phyloP scores from a whole-genome alignment of 2,113 vertebrate genomes.

The Eudyptes chrysolophus region DNA sequence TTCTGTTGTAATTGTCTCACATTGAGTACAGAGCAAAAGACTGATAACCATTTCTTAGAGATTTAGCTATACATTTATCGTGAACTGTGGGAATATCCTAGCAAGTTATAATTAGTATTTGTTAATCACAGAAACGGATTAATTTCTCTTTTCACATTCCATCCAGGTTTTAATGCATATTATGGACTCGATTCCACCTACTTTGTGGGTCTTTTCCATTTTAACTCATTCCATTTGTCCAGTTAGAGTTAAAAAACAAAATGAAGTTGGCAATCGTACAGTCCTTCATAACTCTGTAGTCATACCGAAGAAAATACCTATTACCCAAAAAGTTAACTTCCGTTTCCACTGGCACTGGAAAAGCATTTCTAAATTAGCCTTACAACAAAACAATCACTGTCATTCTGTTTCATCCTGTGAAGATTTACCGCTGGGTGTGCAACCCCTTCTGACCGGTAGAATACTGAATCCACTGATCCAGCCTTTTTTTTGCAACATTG shows the following conservation, averaged over 20 bases:
- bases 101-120: not conserved
- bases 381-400: not conserved
- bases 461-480: not conserved
- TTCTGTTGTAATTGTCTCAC: not conserved
- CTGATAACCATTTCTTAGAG: not conserved
- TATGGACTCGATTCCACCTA: not conserved
- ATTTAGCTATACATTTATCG: not conserved
- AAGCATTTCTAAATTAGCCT: not conserved
- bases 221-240: not conserved
- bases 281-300: not conserved
- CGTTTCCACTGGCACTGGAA: not conserved
- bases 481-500: not conserved
- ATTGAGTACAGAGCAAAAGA: not conserved
- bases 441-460: fast-evolving
- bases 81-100: not conserved
- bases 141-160: not conserved
- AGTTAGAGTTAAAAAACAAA: not conserved
- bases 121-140: not conserved
- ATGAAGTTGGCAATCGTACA: not conserved
- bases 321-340: not conserved
- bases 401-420: not conserved
- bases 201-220: not conserved
- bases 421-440: not conserved
- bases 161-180: not conserved
- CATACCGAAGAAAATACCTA: not conserved